Evolutionary conservation across 2,113 vertebrate genomes (phyloP).

Genomic region (Terrapene triunguis): DNA sequence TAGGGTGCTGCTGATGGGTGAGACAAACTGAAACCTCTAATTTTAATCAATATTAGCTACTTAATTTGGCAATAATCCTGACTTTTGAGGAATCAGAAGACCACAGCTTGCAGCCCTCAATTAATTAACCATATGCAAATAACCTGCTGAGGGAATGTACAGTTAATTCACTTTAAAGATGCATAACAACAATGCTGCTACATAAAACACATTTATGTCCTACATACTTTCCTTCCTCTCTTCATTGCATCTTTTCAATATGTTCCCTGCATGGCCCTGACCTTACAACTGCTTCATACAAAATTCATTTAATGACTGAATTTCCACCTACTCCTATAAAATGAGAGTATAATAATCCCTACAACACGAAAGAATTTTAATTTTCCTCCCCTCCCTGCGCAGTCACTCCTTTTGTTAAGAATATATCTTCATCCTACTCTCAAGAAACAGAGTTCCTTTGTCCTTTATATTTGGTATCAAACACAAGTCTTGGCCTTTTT

Average conservation of each 20-base stretch:
- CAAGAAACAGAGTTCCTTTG: neutral
- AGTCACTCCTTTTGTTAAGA: neutral
- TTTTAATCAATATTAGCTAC: slow-evolving; percentile 10
- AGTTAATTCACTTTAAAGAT: slow-evolving; percentile 6
- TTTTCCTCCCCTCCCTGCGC: neutral
- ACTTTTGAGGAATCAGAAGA: slow-evolving; percentile 20
- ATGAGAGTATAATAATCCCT: neutral
- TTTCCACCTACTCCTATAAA: neutral
- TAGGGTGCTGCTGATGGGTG: neutral
- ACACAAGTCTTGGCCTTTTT: neutral
- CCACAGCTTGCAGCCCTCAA: neutral
- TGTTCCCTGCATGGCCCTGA: neutral
- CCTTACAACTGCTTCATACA: neutral
- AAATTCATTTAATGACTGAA: neutral
- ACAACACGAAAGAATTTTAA: neutral
- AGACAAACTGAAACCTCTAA: slow-evolving; percentile 29
- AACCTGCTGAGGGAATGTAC: neutral
- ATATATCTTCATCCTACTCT: rapidly evolving
- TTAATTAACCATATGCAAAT: slow-evolving; percentile 23
- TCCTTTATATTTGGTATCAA: neutral
- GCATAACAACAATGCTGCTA: neutral
- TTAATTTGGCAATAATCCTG: neutral
- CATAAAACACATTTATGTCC: neutral
- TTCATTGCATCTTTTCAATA: neutral
- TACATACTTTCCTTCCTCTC: neutral